phyloP scores from a whole-genome alignment of 2,888 invertebrate species.

The Zaprionus obscuricornis region DNA sequence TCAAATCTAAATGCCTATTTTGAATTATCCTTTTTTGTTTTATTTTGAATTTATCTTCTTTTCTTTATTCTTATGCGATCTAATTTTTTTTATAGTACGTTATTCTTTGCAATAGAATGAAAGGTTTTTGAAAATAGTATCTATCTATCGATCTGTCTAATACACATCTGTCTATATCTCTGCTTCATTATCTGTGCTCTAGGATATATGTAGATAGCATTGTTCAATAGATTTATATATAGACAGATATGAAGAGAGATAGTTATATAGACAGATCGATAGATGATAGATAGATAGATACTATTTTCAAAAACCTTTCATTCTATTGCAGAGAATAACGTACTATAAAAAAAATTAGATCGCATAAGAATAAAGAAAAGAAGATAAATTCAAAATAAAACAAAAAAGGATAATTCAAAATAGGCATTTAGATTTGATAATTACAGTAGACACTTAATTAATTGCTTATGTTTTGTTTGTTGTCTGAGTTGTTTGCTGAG shows the following conservation, averaged over 20 bases:
- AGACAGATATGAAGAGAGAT: conserved; percentile 18
- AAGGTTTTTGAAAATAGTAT: conserved; percentile 29
- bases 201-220: conserved; percentile 53
- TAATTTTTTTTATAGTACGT: conserved; percentile 30
- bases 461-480: conserved; percentile 36
- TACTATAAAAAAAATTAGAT: conserved; percentile 37
- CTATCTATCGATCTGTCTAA: conserved; percentile 3
- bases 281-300: conserved; percentile 10
- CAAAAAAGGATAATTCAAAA: conserved; percentile 37
- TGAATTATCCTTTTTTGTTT: conserved; percentile 43
- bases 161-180: conserved; percentile 29
- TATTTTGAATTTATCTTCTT: conserved; percentile 16
- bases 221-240: conserved; percentile 40
- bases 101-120: conserved; percentile 33
- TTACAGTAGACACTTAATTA: conserved; percentile 70
- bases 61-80: conserved; percentile 37
- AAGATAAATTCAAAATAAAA: conserved; percentile 31
- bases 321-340: conserved; percentile 30
- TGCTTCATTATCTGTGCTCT: conserved; percentile 53
- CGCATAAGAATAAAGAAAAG: conserved; percentile 33
- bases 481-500: conserved; percentile 18
- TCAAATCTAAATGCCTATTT: conserved; percentile 61
- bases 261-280: conserved; percentile 27
- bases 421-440: conserved; percentile 65
- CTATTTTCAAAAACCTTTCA: conserved; percentile 29